These are phyloP conservation scores for Piliocolobus tephrosceles DNA, from an alignment of 2,113 vertebrate genomes.

Conservation along the genomic window DNA sequence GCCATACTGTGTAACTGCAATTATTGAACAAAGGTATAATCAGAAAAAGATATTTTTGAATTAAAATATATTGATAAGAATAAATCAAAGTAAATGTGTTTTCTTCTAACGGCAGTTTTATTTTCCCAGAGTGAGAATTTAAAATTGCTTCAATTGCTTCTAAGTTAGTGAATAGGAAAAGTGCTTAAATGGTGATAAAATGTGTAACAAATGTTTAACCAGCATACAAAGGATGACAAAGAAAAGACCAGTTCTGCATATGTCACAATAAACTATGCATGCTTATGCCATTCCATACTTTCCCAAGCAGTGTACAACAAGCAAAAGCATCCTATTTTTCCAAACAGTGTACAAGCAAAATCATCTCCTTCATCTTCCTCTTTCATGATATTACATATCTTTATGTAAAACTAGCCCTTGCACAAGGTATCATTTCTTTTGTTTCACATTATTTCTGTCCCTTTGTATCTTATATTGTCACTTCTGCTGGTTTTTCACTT, in stretches of 20 bases:
- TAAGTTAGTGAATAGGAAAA: conserved; percentile 65
- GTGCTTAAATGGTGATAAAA: conserved; percentile 56
- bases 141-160: conserved; percentile 66
- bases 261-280: not conserved
- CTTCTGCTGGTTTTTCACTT: conserved; percentile 37
- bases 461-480: conserved; percentile 37
- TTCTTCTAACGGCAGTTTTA: conserved; percentile 65
- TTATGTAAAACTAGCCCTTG: not conserved
- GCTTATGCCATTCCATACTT: not conserved
- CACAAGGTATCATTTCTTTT: conserved; percentile 3
- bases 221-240: not conserved
- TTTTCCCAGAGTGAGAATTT: conserved; percentile 66
- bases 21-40: conserved; percentile 60
- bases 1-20: conserved; percentile 21
- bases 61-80: conserved; percentile 66
- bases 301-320: not conserved
- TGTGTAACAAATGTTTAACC: conserved; percentile 39
- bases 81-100: conserved; percentile 70
- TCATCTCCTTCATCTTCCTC: conserved; percentile 25
- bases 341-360: not conserved
- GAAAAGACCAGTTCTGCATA: not conserved
- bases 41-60: conserved; percentile 59
- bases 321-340: not conserved
- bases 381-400: not conserved
- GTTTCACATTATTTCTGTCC: conserved; percentile 54